A percentile compares a stretch with the other conserved stretches of the same genome.
These are phyloP conservation scores for Saturnia pavonia DNA, from an alignment of 2,888 invertebrate species.

Conservation along the genomic window DNA sequence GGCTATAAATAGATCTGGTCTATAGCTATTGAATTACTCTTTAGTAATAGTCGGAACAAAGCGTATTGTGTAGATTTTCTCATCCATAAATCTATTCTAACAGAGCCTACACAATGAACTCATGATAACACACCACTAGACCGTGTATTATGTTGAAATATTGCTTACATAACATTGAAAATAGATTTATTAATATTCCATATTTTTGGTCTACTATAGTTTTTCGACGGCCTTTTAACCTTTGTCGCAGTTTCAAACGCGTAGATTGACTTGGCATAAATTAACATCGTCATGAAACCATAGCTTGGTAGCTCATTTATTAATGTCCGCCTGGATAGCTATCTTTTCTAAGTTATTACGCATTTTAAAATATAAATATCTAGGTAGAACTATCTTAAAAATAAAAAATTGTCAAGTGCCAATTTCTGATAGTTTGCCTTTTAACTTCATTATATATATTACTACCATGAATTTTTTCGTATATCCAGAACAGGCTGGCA, in stretches of 20 bases:
- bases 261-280: neutral
- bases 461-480: too few relatives aligned
- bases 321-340: too few relatives aligned
- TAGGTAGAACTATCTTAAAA: too few relatives aligned
- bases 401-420: too few relatives aligned
- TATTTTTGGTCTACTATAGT: neutral
- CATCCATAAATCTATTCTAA: constrained; percentile 11
- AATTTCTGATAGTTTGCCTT: too few relatives aligned
- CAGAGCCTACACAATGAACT: neutral
- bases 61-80: constrained; percentile 11
- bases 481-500: too few relatives aligned
- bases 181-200: neutral
- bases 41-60: neutral
- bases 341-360: too few relatives aligned
- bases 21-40: constrained; percentile 1
- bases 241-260: neutral
- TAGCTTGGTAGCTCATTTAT: too few relatives aligned
- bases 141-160: neutral
- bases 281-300: too few relatives aligned
- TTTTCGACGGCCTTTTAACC: neutral
- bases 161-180: neutral
- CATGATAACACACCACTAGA: neutral
- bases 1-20: neutral
- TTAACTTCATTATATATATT: too few relatives aligned
- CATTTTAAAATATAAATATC: too few relatives aligned